Percentiles rank a stretch among this genome's conserved stretches.
phyloP scores from a whole-genome alignment of 2,797 vertebrate genomes.

The Pelochelys cantorii region DNA sequence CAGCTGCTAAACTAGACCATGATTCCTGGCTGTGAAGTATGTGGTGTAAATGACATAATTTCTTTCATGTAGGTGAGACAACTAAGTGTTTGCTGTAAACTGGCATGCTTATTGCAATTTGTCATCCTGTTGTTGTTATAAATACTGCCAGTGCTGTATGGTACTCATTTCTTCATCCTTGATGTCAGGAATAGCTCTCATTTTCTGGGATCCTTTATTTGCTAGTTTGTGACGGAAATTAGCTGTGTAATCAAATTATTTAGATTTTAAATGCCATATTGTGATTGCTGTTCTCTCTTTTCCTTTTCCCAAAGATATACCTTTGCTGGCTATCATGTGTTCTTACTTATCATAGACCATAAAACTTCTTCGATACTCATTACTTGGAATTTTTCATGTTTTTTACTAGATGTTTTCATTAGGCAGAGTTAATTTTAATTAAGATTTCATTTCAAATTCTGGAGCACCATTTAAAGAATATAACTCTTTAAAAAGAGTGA shows the following conservation, averaged over 20 bases:
- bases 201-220: background rate
- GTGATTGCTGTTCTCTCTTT: conserved; percentile 14
- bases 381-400: conserved; percentile 13
- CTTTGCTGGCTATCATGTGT: background rate
- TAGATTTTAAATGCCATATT: background rate
- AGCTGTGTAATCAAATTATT: background rate
- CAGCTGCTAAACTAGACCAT: background rate
- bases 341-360: background rate
- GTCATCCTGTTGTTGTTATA: conserved; percentile 24
- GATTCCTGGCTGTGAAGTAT: background rate
- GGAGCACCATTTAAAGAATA: conserved; percentile 25
- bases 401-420: conserved; percentile 45
- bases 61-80: conserved; percentile 31
- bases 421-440: conserved; percentile 32
- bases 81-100: background rate
- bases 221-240: background rate
- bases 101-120: conserved; percentile 11
- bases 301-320: background rate
- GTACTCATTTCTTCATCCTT: background rate
- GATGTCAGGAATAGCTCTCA: background rate
- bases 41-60: conserved; percentile 16
- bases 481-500: background rate
- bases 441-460: conserved; percentile 22
- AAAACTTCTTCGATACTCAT: conserved; percentile 34
- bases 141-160: background rate